phyloP scores from a whole-genome alignment of 2,888 invertebrate genomes.

The Andrena minutula region DNA sequence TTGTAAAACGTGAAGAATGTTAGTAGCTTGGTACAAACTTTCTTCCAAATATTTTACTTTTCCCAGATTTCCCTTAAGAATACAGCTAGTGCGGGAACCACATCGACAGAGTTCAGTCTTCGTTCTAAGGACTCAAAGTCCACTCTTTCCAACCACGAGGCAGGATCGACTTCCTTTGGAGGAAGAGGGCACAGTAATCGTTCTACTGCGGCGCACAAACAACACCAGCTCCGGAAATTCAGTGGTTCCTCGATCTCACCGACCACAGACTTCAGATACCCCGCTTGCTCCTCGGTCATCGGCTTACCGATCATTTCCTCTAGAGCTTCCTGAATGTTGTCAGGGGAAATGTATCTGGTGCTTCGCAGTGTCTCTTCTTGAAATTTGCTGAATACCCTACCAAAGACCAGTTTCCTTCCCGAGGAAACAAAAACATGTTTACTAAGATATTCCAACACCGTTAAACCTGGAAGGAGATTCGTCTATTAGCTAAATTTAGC shows the following conservation, averaged over 20 bases:
- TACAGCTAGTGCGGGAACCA: slow-evolving; percentile 68
- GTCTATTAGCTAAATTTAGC: not conserved
- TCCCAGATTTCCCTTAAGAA: slow-evolving; percentile 76
- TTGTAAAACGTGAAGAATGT: not conserved
- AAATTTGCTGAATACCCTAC: slow-evolving; percentile 76
- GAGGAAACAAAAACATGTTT: slow-evolving; percentile 86
- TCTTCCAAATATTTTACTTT: slow-evolving; percentile 26
- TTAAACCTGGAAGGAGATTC: slow-evolving; percentile 87
- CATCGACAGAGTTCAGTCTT: slow-evolving; percentile 66
- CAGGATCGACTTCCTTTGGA: slow-evolving; percentile 88
- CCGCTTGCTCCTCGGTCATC: slow-evolving; percentile 86
- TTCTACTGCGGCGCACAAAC: slow-evolving; percentile 92
- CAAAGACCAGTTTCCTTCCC: slow-evolving; percentile 78
- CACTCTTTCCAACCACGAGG: slow-evolving; percentile 79
- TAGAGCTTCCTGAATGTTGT: slow-evolving; percentile 81
- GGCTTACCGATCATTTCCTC: slow-evolving; percentile 88
- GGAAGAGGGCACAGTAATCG: slow-evolving; percentile 88
- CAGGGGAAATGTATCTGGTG: slow-evolving; percentile 70
- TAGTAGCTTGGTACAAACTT: too few relatives aligned
- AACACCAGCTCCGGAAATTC: slow-evolving; percentile 92
- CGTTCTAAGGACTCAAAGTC: slow-evolving; percentile 80
- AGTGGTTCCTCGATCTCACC: slow-evolving; percentile 85
- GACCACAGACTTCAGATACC: slow-evolving; percentile 85
- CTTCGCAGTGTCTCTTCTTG: slow-evolving; percentile 77
- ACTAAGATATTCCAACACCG: slow-evolving; percentile 90